Percentiles rank a stretch among this genome's conserved stretches.
Evolutionary conservation across 2,888 invertebrate species (phyloP).

Genomic region (Andrena hattorfiana): DNA sequence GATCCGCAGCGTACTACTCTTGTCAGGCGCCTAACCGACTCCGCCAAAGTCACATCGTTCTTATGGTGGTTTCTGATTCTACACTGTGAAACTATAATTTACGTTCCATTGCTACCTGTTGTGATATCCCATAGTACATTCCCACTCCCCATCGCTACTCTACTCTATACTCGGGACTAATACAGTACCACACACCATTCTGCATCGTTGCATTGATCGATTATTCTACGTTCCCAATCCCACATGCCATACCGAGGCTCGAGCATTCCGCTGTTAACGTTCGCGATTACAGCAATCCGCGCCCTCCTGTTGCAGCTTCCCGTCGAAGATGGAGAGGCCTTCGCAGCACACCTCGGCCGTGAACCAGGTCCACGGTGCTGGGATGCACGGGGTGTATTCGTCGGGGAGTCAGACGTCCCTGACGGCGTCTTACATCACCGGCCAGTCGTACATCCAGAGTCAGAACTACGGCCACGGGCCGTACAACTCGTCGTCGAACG

Average conservation of each 20-base stretch:
- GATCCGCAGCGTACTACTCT: no score
- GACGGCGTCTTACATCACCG: slow-evolving; percentile 83
- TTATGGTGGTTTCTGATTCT: no score
- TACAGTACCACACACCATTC: no score
- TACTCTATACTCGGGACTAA: no score
- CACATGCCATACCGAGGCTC: neutral
- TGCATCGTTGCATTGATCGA: no score
- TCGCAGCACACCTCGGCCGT: slow-evolving; percentile 78
- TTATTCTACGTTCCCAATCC: neutral
- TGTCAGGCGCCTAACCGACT: no score
- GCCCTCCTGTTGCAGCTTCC: slow-evolving; percentile 76
- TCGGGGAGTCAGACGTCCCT: slow-evolving; percentile 81
- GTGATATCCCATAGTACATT: no score
- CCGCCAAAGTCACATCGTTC: no score
- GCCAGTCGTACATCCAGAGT: slow-evolving; percentile 83
- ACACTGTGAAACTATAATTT: no score
- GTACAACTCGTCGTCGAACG: slow-evolving; percentile 77
- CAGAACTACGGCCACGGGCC: slow-evolving; percentile 81
- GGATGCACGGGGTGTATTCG: slow-evolving; percentile 80
- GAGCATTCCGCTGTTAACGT: neutral
- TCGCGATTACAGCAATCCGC: neutral
- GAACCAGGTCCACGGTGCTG: slow-evolving; percentile 78
- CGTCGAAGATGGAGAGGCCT: slow-evolving; percentile 83
- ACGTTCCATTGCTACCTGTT: no score
- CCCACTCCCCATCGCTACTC: no score